These are phyloP conservation scores for Otolemur garnettii DNA, from an alignment of 2,113 vertebrate genomes.

Conservation along the genomic window DNA sequence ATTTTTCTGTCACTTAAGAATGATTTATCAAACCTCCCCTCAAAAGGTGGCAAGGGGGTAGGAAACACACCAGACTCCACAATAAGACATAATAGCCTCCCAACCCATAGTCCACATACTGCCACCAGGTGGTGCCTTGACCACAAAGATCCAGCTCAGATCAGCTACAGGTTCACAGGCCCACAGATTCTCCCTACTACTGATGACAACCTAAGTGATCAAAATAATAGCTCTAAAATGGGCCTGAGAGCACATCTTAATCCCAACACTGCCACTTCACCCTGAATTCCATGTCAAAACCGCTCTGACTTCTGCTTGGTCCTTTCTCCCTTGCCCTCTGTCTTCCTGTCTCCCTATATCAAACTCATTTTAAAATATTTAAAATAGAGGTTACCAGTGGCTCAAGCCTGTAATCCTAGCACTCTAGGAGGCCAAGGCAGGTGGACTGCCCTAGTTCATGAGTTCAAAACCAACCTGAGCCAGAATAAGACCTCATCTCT, in stretches of 20 bases:
- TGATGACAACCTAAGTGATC: neutral
- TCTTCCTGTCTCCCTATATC: too few species aligned
- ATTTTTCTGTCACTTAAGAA: neutral
- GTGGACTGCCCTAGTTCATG: too few species aligned
- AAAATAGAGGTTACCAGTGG: neutral
- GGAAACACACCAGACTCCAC: neutral
- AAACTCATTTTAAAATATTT: neutral
- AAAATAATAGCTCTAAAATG: neutral
- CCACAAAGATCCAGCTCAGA: neutral
- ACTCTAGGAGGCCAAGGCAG: too few species aligned
- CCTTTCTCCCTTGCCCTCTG: too few species aligned
- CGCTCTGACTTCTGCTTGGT: neutral
- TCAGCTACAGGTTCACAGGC: neutral
- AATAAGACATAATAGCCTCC: neutral
- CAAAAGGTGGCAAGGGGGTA: neutral
- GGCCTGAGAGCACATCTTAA: neutral
- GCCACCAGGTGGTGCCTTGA: neutral
- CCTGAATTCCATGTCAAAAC: neutral
- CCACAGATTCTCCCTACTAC: neutral
- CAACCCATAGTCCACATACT: rapidly evolving
- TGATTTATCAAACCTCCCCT: neutral
- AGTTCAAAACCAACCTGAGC: too few species aligned
- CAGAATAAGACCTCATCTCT: too few species aligned
- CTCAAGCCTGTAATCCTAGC: too few species aligned
- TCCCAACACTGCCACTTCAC: neutral